Base-by-base conservation (phyloP, 2,888 invertebrate species). In the Mythimna lalbum region DNA sequence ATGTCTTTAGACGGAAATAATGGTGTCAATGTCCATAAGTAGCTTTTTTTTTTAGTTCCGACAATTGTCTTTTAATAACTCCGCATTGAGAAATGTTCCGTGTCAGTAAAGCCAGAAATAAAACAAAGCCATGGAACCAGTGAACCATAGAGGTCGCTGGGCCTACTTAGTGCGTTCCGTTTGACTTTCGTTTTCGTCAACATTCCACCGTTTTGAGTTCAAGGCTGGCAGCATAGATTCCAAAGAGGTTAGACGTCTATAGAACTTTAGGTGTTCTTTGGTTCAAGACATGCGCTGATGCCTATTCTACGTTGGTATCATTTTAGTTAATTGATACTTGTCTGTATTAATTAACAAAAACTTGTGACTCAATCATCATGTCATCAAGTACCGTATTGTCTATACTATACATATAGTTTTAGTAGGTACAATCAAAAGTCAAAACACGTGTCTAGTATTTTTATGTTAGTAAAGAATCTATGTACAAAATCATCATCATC, bases 131-230 rank as follows among this genome's bases (percentile, higher is more conserved):
- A 62, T 64, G 17, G 27, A 75, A 52, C 62, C 63, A 67, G 71
- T 84, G 72, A 73, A 72, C 82, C 71, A 63, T 78, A 78, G 80
- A 82, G 82, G 82, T 82, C 82, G 19, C 53, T 64, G 70, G 60
- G 71, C 69, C 76, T 76, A 78, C 76, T 78, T 73, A 78, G 62
- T 73, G 64, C 60, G 76, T 85, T 82, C 81, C 83, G 82, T 85
- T 86, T 87, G 75, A 89, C 91, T 93, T 92, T 93, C 92, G 82
- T 90, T 92, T 93, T 91, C 87, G 80, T 88, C 85, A 84, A 81
- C 83, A 85, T 85, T 83, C 90, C 92, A 90, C 92, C 91, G 91
- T 92, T 90, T 86, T 89, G 87, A 90, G 93, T 93, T 94, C 94
- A 94, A 94, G 94, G 94, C 81, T 89, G 63, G 57, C 60, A 61